phyloP scores from a whole-genome alignment of 2,113 vertebrate species.

The Scophthalmus maximus region DNA sequence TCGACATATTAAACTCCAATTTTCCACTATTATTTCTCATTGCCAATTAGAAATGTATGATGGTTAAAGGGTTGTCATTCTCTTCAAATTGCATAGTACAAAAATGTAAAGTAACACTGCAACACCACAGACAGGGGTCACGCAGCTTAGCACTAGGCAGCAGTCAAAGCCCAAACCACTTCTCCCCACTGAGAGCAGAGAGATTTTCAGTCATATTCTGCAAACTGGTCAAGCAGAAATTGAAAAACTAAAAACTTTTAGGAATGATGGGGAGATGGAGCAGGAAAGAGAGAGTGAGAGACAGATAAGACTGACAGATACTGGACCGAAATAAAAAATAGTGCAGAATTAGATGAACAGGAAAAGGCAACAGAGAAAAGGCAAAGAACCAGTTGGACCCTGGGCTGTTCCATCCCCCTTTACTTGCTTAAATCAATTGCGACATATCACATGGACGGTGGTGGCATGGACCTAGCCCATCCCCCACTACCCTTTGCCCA shows the following conservation, averaged over 20 bases:
- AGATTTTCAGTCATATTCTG: conserved; percentile 48
- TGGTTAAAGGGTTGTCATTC: conserved; percentile 17
- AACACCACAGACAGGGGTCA: conserved; percentile 26
- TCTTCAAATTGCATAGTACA: not conserved
- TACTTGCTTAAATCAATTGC: conserved; percentile 51
- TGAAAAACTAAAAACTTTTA: conserved; percentile 50
- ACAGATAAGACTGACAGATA: conserved; percentile 9
- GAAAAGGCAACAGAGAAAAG: conserved; percentile 34
- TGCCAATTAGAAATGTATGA: not conserved
- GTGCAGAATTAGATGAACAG: conserved; percentile 32
- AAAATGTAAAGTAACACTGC: conserved; percentile 40
- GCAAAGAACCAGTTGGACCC: conserved; percentile 32
- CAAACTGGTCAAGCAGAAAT: conserved; percentile 42
- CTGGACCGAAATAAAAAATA: conserved; percentile 33
- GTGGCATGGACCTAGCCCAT: conserved; percentile 52
- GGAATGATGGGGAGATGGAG: conserved; percentile 20
- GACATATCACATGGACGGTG: conserved; percentile 44
- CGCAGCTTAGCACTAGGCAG: conserved; percentile 2
- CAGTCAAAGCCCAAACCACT: conserved; percentile 33
- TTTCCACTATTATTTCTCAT: not conserved
- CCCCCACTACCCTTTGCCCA: conserved; percentile 58
- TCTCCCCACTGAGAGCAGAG: conserved; percentile 37
- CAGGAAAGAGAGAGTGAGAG: not conserved
- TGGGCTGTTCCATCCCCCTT: conserved; percentile 32
- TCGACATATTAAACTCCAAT: not conserved